Conservation (phyloP, 1,140 invertebrate species). For the Zaprionus nigranus region DNA sequence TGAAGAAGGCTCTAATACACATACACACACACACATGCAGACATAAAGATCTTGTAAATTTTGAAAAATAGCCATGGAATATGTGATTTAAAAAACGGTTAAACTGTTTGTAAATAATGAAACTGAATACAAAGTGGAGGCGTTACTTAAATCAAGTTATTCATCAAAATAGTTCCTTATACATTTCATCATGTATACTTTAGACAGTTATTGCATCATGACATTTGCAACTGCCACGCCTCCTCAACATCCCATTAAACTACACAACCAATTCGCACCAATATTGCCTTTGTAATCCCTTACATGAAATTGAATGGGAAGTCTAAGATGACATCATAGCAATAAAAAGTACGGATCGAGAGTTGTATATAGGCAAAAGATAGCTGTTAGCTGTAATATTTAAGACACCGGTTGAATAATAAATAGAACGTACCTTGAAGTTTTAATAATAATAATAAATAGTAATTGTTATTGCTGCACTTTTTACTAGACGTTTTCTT, state of each 20-base stretch:
- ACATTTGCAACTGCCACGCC: constrained; percentile 41
- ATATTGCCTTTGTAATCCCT: constrained; percentile 33
- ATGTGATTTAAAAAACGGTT: constrained; percentile 46
- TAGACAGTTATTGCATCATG: constrained; percentile 10
- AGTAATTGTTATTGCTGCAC: background rate
- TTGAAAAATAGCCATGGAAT: constrained; percentile 7
- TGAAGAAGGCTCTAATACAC: constrained; percentile 59
- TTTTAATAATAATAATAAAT: constrained; percentile 12
- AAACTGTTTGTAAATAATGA: constrained; percentile 49
- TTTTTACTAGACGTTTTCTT: background rate
- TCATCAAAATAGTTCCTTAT: constrained; percentile 34
- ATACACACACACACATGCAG: constrained; percentile 35
- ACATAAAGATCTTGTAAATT: constrained; percentile 10
- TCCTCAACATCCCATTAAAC: background rate
- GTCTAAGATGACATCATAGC: background rate
- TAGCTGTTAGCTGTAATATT: constrained; percentile 53
- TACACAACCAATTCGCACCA: constrained; percentile 16
- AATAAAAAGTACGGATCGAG: constrained; percentile 16
- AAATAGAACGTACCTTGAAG: constrained; percentile 41
- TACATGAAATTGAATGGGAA: background rate
- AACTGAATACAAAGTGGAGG: constrained; percentile 16
- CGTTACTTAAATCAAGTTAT: constrained; percentile 10
- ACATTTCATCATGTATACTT: constrained; percentile 7
- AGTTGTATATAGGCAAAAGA: constrained; percentile 55
- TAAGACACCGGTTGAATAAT: constrained; percentile 63